Evolutionary conservation across 2,888 invertebrate species (phyloP).

Genomic region (Lypha dubia): DNA sequence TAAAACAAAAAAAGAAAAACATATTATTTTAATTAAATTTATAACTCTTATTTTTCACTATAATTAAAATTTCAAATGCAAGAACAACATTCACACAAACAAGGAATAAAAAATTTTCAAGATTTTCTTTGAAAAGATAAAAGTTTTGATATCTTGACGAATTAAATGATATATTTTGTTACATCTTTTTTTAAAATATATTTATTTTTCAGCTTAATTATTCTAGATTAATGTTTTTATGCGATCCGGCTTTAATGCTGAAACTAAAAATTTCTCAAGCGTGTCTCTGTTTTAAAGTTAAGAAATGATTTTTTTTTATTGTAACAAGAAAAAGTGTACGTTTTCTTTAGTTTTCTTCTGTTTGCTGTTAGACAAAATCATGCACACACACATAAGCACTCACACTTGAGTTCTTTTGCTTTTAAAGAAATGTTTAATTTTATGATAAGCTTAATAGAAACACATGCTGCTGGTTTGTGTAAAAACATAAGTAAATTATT

Average conservation of each 20-base stretch:
- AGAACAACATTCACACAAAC: not conserved
- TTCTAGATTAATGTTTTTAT: constrained; percentile 7
- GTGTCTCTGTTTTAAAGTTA: constrained; percentile 35
- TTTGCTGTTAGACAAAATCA: not conserved
- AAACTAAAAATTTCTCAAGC: constrained; percentile 42
- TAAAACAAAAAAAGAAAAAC: not conserved
- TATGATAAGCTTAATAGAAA: not conserved
- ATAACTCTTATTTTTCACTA: constrained; percentile 27
- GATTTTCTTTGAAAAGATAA: constrained; percentile 46
- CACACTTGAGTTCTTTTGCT: constrained; percentile 5
- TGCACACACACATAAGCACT: no score
- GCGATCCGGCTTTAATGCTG: not conserved
- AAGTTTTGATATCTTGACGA: constrained; percentile 44
- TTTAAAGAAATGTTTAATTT: constrained; percentile 4
- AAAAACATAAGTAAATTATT: constrained; percentile 1
- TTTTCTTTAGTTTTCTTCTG: not conserved
- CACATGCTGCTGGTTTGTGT: not conserved
- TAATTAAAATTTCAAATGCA: constrained; percentile 6
- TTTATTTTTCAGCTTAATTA: constrained; percentile 27
- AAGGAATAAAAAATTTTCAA: not conserved
- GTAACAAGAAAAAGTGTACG: constrained; percentile 37
- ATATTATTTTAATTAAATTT: not conserved
- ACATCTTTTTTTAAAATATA: constrained; percentile 5
- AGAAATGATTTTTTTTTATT: constrained; percentile 22
- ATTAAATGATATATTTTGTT: constrained; percentile 38